Base-by-base conservation (phyloP, 1,140 invertebrate genomes). In the Grapholita molesta region DNA sequence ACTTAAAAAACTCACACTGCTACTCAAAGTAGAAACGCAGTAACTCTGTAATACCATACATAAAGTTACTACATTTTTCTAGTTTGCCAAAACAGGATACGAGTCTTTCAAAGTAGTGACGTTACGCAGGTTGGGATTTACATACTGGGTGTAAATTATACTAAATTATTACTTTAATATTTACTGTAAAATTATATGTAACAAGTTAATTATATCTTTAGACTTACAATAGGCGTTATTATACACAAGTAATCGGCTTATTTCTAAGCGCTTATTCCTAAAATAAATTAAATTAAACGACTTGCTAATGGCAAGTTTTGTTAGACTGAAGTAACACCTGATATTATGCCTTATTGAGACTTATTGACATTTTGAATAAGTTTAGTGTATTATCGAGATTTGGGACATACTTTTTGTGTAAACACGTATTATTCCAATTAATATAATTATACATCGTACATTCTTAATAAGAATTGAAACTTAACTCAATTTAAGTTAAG, bases 221-320 rank as follows among this genome's bases (percentile, higher is more conserved):
- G 11, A 15, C 25, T 61, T 30, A n/a, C n/a, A 3, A 18, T 15
- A 18, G 4, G 42, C n/a, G 1, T 52, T 15, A 28, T 61, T 61
- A 61, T 25, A 28, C 15, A 30, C n/a, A 57, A 25, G 53, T 57
- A 57, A 21, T 30, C 8, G 42, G 18, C 55, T 32, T 61, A 61
- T 61, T 18, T 28, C 28, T 61, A 61, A 28, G 15, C 7, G 9
- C 25, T 30, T 61, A 61, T 28, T 61, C 30, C 55, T 61, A 61
- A 30, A 61, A 61, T 61, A 61, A 61, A 61, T 61, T 61, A 61
- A 30, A 28, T 28, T 28, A 61, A 61, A 61, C 30, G 55, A 61
- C 55, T 61, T 61, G 24, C 25, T 28, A 61, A 61, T 61, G 55
- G 55, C 55, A 61, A 61, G 55, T 48, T 48, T 48, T 48, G 18